Evolutionary conservation across 2,888 invertebrate genomes (phyloP), one percentile per base, ranked within the genome.

Genomic region (Rhagium mordax): DNA sequence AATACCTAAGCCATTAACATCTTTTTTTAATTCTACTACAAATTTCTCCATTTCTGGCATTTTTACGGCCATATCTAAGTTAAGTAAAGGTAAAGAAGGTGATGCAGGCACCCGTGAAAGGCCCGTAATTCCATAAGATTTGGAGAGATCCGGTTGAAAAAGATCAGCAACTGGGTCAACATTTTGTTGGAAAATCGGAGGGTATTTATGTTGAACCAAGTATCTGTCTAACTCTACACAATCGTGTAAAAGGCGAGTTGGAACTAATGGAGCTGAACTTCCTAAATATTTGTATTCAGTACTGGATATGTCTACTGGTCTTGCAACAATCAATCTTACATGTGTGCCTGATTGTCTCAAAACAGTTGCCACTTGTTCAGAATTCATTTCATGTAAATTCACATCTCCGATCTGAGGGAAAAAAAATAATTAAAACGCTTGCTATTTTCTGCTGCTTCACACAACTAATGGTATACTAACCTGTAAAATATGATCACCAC

Each of bases 401-500:
- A 88, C 87, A 76, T 88, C 88, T n/a, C 87, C 88, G 79, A 88
- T 88, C 88, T 88, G 74, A 55, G 15, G 51, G 51, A 18, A 61
- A 68, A 47, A 27, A 61, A 75, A 67, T 5, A 2, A 64, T 33
- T 41, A 51, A 21, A 21, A 24, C 33, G 59, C 41, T 72, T 24
- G 13, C 4, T 13, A n/a, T 41, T 41, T 41, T n/a, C 3, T 41
- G n/a, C 2, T 13, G 13, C 41, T 3, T 41, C 41, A 41, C 41
- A 13, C 2, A 10, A 33, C 13, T 13, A 41, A 41, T 41, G 41
- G 13, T n/a, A 41, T 59, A 87, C 90, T 89, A 83, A 98, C 97
- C 90, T 99, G 99, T 76, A 99, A 90, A 84, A 99, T 98, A 88
- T 99, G 99, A 89, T 99, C 99, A 5, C 99, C 99, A 85, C 98